These are phyloP conservation scores for Nothobranchius kuhntae DNA, from an alignment of 2,113 vertebrate genomes.

Conservation along the genomic window DNA sequence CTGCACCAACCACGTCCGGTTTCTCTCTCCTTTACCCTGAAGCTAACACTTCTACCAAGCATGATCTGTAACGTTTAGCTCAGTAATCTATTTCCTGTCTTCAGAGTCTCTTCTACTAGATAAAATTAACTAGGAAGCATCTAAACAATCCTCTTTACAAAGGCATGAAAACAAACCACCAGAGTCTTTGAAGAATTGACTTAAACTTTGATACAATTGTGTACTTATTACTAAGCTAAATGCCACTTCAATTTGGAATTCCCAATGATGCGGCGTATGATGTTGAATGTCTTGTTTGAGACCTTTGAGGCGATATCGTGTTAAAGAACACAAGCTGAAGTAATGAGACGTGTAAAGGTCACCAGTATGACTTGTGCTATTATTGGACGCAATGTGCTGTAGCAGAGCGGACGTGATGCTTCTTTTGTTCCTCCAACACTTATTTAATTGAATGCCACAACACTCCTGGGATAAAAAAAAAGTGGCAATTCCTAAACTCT, in stretches of 20 bases:
- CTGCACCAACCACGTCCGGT: not conserved
- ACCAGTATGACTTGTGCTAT: not conserved
- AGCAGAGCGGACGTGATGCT: slow-evolving; percentile 9
- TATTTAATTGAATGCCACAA: slow-evolving; percentile 12
- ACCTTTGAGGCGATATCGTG: not conserved
- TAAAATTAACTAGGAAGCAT: slow-evolving; percentile 4
- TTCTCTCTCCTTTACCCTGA: slow-evolving; percentile 17
- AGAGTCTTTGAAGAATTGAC: slow-evolving; percentile 6
- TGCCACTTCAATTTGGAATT: slow-evolving; percentile 7
- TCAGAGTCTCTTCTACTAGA: slow-evolving; percentile 15
- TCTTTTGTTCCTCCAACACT: slow-evolving; percentile 10
- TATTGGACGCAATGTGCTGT: slow-evolving; percentile 7
- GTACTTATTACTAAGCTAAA: slow-evolving; percentile 10
- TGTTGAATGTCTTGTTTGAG: slow-evolving; percentile 6
- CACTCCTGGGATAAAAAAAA: not conserved
- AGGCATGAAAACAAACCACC: not conserved
- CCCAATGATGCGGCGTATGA: not conserved
- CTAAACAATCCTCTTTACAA: not conserved
- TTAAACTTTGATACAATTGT: slow-evolving; percentile 10
- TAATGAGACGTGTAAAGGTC: slow-evolving; percentile 18
- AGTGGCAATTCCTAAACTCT: not conserved
- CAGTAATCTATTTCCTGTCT: slow-evolving; percentile 44
- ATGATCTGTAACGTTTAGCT: slow-evolving; percentile 13
- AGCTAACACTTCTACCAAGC: slow-evolving; percentile 38
- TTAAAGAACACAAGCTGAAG: not conserved